Evolutionary conservation across 1,140 invertebrate genomes (phyloP).

Genomic region (Dreissena polymorpha): DNA sequence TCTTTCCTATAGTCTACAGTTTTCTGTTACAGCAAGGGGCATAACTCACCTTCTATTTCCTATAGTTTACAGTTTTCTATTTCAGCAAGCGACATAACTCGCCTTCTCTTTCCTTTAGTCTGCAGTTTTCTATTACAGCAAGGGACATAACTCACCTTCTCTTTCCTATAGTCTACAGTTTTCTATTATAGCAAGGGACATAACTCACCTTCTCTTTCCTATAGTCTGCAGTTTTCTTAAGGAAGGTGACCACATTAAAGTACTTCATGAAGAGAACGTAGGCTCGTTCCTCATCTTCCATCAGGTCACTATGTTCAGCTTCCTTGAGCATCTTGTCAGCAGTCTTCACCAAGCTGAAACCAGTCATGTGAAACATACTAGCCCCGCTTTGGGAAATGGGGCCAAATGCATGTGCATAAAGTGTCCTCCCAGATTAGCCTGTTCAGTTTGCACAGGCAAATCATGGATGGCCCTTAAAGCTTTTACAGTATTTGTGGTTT

Average conservation of each 20-base stretch:
- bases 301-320: conserved; percentile 81
- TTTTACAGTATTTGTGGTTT: too few species aligned
- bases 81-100: not conserved
- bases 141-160: too few species aligned
- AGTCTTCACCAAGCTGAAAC: conserved; percentile 69
- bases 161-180: too few species aligned
- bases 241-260: conserved; percentile 81
- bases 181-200: not conserved
- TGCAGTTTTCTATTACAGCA: conserved; percentile 81
- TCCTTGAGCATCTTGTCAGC: conserved; percentile 83
- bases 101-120: conserved; percentile 76
- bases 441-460: too few species aligned
- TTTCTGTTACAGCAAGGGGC: conserved; percentile 79
- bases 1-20: conserved; percentile 73
- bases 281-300: conserved; percentile 85
- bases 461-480: too few species aligned
- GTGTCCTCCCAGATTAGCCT: too few species aligned
- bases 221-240: conserved; percentile 71
- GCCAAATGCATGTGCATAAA: too few species aligned
- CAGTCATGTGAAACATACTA: too few species aligned
- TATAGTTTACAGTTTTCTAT: conserved; percentile 78
- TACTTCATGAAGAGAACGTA: conserved; percentile 88
- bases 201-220: conserved; percentile 72
- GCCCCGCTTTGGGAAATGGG: too few species aligned
- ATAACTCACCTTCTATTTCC: too few species aligned